Evolutionary conservation across 2,113 vertebrate species (phyloP).

Genomic region (Silurus asotus): DNA sequence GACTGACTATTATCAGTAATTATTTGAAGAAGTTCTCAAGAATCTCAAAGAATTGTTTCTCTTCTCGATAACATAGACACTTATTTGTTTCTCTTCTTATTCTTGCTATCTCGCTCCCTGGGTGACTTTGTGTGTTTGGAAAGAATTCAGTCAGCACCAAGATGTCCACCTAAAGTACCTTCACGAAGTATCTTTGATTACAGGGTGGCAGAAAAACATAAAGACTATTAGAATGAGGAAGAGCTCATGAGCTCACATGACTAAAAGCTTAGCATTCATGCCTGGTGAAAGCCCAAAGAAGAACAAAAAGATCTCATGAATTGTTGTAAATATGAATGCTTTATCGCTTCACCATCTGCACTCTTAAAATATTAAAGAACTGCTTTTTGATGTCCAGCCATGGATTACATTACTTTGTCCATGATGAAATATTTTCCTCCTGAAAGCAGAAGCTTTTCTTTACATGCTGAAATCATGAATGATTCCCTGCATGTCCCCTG

Average conservation of each 20-base stretch:
- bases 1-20: not conserved
- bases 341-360: not conserved
- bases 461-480: not conserved
- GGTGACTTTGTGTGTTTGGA: slow-evolving; percentile 32
- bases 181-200: not conserved
- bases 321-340: not conserved
- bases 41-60: slow-evolving; percentile 9
- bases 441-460: slow-evolving; percentile 11
- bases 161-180: not conserved
- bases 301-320: not conserved
- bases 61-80: not conserved
- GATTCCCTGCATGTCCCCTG: not conserved
- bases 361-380: not conserved
- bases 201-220: too few species aligned
- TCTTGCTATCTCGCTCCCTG: slow-evolving; percentile 2
- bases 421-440: not conserved
- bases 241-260: not conserved
- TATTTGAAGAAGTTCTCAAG: not conserved
- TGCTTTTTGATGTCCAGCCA: not conserved
- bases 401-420: not conserved
- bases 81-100: slow-evolving; percentile 6
- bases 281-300: not conserved
- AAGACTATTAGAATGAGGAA: not conserved
- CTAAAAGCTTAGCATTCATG: not conserved
- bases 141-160: slow-evolving; percentile 21